These are phyloP conservation scores for Menidia beryllina DNA, from an alignment of 2,113 vertebrate genomes.

Conservation along the genomic window DNA sequence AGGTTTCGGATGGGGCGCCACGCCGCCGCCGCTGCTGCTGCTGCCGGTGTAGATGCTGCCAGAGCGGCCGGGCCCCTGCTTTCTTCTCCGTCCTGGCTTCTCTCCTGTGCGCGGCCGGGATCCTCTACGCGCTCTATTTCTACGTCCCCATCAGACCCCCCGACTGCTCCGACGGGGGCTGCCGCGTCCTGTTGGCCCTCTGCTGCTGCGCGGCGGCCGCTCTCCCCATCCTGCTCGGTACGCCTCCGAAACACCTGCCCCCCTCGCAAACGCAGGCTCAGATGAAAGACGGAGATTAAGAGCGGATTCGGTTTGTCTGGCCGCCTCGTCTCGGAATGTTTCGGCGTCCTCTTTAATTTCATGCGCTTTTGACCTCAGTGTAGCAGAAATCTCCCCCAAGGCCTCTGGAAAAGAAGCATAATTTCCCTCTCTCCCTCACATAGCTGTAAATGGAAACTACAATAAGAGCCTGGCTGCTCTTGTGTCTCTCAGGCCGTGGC, in stretches of 20 bases:
- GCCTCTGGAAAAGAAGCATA: conserved; percentile 60
- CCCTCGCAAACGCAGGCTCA: conserved; percentile 6
- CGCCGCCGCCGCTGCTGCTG: conserved; percentile 64
- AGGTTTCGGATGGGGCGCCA: conserved; percentile 39
- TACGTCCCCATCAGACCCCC: conserved; percentile 76
- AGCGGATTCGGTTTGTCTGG: conserved; percentile 66
- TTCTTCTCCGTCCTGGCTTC: conserved; percentile 74
- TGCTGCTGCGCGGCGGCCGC: conserved; percentile 79
- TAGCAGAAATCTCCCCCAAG: conserved; percentile 54
- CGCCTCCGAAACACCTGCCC: conserved; percentile 48
- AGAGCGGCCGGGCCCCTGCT: conserved; percentile 67
- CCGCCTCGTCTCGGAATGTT: conserved; percentile 71
- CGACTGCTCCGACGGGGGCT: conserved; percentile 66
- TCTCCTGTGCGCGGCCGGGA: conserved; percentile 72
- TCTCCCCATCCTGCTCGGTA: conserved; percentile 81
- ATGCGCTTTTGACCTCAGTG: conserved; percentile 49
- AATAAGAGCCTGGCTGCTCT: conserved; percentile 43
- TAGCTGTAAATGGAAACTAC: conserved; percentile 71
- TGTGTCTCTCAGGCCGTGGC: conserved; percentile 56
- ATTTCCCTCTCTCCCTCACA: conserved; percentile 62
- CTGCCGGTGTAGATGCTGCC: conserved; percentile 70
- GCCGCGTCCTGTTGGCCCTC: conserved; percentile 76
- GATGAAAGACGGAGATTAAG: conserved; percentile 54
- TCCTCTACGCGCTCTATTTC: conserved; percentile 80
- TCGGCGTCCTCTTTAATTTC: conserved; percentile 70